Percentiles rank a stretch among this genome's conserved stretches.
These are phyloP conservation scores for Trilocha varians DNA, from an alignment of 2,888 invertebrate species.

Conservation along the genomic window DNA sequence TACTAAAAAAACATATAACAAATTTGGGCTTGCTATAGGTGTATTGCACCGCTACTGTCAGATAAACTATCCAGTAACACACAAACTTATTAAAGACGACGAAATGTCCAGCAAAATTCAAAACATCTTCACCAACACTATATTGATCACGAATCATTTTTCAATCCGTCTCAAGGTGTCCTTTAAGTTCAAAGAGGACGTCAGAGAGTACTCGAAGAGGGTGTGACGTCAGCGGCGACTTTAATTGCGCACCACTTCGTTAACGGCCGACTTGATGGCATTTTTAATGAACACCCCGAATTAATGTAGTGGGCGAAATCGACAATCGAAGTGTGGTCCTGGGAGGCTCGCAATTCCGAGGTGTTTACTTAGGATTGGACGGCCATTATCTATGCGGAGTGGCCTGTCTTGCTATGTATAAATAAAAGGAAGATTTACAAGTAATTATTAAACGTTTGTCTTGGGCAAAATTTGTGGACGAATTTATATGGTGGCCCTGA, in stretches of 20 bases:
- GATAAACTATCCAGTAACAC: too few species aligned
- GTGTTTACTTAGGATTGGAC: constrained; percentile 67
- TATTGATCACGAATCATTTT: constrained; percentile 57
- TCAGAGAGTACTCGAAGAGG: constrained; percentile 45
- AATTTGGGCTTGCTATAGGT: too few species aligned
- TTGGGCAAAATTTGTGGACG: too few species aligned
- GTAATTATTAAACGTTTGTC: too few species aligned
- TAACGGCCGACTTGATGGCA: constrained; percentile 70
- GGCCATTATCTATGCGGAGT: constrained; percentile 28
- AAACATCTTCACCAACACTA: too few species aligned
- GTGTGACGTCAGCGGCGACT: constrained; percentile 69
- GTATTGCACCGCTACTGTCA: too few species aligned
- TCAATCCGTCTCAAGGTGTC: constrained; percentile 57
- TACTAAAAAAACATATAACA: too few species aligned
- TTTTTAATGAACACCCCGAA: constrained; percentile 72
- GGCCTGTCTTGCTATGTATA: constrained; percentile 1
- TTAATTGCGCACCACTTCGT: constrained; percentile 73
- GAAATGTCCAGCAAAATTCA: too few species aligned
- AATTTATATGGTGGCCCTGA: too few species aligned
- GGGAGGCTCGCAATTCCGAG: constrained; percentile 31
- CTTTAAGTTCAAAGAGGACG: constrained; percentile 38
- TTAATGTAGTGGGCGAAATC: constrained; percentile 72
- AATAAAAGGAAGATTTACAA: background rate
- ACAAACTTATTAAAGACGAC: too few species aligned
- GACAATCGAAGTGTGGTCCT: constrained; percentile 63